Evolutionary conservation across 2,888 invertebrate species (phyloP).

Genomic region (Aspidiotus destructor): DNA sequence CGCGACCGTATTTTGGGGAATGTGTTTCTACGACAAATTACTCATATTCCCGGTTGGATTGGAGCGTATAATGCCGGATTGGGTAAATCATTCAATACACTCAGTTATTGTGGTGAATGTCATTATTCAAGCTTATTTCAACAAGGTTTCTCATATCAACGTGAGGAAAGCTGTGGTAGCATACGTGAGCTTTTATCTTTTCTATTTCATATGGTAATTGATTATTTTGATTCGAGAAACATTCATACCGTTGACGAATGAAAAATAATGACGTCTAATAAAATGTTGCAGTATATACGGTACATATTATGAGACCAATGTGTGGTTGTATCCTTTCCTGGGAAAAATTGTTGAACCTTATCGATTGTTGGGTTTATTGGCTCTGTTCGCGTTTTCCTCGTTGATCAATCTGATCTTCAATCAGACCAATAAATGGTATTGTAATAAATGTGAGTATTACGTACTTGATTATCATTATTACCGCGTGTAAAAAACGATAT

Average conservation of each 20-base stretch:
- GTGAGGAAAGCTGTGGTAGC: too few relatives aligned
- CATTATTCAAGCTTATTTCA: conserved; percentile 35
- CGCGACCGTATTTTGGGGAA: conserved; percentile 48
- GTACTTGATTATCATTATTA: too few relatives aligned
- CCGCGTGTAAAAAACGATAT: too few relatives aligned
- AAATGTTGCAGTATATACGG: conserved; percentile 41
- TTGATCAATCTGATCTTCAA: conserved; percentile 7
- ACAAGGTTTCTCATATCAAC: neutral
- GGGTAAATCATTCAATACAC: conserved; percentile 53
- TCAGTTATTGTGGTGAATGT: conserved; percentile 48
- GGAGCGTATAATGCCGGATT: conserved; percentile 48
- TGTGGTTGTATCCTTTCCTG: conserved; percentile 49
- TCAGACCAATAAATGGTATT: conserved; percentile 10
- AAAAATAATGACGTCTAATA: neutral
- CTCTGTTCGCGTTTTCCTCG: neutral
- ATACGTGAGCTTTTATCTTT: neutral
- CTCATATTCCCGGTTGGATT: conserved; percentile 49
- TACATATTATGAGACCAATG: conserved; percentile 45
- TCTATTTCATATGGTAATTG: conserved; percentile 1
- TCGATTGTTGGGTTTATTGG: neutral
- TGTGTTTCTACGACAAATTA: conserved; percentile 49
- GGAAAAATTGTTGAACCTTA: conserved; percentile 47
- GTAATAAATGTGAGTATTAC: neutral
- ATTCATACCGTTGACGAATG: too few relatives aligned
- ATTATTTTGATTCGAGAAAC: neutral